Evolutionary conservation across 2,113 vertebrate genomes (phyloP).

Genomic region (Pyrgilauda ruficollis): DNA sequence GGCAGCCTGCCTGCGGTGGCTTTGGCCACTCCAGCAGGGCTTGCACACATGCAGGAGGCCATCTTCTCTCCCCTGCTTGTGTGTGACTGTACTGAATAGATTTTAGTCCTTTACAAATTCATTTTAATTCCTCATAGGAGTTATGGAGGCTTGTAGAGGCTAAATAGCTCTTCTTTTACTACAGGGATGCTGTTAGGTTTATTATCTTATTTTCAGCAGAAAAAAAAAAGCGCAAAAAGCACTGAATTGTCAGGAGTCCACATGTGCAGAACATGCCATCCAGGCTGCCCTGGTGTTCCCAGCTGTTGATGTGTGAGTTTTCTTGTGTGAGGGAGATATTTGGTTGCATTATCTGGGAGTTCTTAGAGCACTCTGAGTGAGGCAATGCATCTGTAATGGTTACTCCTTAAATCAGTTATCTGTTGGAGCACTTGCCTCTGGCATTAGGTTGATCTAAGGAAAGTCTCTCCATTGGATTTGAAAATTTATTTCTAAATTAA

Average conservation of each 20-base stretch:
- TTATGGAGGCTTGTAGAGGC: not conserved
- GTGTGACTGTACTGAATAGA: not conserved
- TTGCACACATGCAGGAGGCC: not conserved
- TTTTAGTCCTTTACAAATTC: not conserved
- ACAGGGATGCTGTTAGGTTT: not conserved
- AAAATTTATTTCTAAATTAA: conserved; percentile 16
- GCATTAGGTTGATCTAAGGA: not conserved
- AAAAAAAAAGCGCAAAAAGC: not conserved
- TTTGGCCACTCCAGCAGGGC: not conserved
- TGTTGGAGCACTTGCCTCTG: not conserved
- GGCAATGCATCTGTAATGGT: not conserved
- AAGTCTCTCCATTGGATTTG: not conserved
- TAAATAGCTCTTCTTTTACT: not conserved
- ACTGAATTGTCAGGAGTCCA: not conserved
- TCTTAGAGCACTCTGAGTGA: not conserved
- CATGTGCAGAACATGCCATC: not conserved
- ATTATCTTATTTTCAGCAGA: not conserved
- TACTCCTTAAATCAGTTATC: not conserved
- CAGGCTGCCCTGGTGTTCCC: not conserved
- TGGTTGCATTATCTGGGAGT: not conserved
- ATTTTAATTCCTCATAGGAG: not conserved
- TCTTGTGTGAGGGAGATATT: not conserved
- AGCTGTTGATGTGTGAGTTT: not conserved
- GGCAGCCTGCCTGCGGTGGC: not conserved
- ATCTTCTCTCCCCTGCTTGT: not conserved